Base-by-base conservation (phyloP, 2,797 vertebrate species). In the Enteromius argenteus region DNA sequence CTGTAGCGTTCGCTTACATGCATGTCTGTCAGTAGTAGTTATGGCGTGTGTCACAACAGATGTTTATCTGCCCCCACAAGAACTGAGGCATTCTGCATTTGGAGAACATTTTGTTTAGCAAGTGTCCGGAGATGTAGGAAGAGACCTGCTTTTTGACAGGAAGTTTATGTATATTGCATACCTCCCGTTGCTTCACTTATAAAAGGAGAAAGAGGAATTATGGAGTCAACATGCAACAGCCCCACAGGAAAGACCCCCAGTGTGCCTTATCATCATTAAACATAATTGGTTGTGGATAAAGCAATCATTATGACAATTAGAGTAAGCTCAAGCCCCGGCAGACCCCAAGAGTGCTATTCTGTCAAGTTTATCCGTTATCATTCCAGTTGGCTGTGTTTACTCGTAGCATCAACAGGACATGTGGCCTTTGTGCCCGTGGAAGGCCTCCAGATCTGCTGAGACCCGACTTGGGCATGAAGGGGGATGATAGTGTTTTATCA, bases 401-500 rank as follows among this genome's bases (percentile, higher is more conserved):
- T 93, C 91, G 92, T 94, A 94, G 92, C 93, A 94, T 95, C 95
- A 96, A 97, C 95, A 95, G 94, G 95, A 95, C 95, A 92, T 93
- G 90, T 88, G 92, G 90, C 0, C 81, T 95, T 93, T 95, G 93
- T 95, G 96, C 95, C 95, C 90, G 91, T 92, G 93, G 95, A 95
- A 93, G 94, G 93, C 90, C 87, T 86, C 84, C 71, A 91, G 91
- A 21, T 93, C 90, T 91, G 69, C 44, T 15, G 68, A 87, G 76
- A 68, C 17, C 19, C 8, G 44, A 53, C 51, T 69, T 67, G 84
- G 84, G 88, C 90, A 90, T 89, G 90, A 91, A 92, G 64, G 90
- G 88, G 88, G 89, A 94, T 95, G 96, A 96, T 94, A 93, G 89
- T 91, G 92, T 95, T 96, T 95, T 95, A 96, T 97, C 95, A 92